phyloP scores from a whole-genome alignment of 2,888 invertebrate species.

The Orthosia gracilis region DNA sequence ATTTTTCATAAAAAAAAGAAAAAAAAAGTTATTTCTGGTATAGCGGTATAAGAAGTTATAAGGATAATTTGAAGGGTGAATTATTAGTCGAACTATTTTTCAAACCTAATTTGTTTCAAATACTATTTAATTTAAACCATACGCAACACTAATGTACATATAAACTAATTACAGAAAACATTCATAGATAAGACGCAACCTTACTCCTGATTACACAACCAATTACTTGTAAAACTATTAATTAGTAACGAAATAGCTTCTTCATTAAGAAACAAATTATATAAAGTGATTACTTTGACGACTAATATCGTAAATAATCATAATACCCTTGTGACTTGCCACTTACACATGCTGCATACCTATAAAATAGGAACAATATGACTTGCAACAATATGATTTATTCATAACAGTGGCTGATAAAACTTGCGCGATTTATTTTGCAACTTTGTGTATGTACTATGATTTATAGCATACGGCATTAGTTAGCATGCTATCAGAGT shows the following conservation, averaged over 20 bases:
- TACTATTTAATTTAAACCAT: too few relatives aligned
- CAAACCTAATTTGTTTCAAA: neutral
- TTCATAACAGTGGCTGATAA: neutral
- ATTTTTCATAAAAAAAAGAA: too few relatives aligned
- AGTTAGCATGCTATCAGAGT: neutral
- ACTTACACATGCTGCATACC: neutral
- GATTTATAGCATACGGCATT: neutral
- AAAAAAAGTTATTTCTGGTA: too few relatives aligned
- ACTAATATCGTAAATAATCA: constrained; percentile 13
- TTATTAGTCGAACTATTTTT: neutral
- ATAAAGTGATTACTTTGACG: neutral
- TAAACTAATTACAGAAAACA: constrained; percentile 3
- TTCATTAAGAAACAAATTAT: constrained; percentile 21
- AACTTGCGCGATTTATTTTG: constrained; percentile 3
- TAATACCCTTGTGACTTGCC: constrained; percentile 1
- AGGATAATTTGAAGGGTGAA: too few relatives aligned
- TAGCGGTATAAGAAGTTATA: too few relatives aligned
- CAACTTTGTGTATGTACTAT: neutral
- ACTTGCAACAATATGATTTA: too few relatives aligned
- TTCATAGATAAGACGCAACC: neutral
- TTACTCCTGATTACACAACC: constrained; percentile 12
- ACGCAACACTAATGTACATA: neutral
- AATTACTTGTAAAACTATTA: constrained; percentile 16
- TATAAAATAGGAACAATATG: constrained; percentile 2
- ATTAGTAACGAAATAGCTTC: constrained; percentile 16